These are phyloP conservation scores for Drosophila tripunctata DNA, from an alignment of 2,888 invertebrate species.

Conservation along the genomic window DNA sequence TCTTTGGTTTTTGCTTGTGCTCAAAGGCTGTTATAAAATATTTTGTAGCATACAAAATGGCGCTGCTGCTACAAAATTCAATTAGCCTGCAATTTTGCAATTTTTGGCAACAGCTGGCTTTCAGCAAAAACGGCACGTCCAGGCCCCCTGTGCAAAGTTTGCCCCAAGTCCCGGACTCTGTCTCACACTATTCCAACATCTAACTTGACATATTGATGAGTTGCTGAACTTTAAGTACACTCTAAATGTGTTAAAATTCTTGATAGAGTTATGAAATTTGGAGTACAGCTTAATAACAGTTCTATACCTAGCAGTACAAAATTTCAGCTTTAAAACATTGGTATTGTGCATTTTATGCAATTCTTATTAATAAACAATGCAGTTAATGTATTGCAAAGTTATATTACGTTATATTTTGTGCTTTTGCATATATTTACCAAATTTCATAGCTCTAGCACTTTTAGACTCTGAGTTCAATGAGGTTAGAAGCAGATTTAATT, in stretches of 20 bases:
- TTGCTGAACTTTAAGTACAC: constrained; percentile 11
- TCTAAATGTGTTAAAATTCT: neutral
- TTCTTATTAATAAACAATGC: neutral
- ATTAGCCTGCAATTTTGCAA: constrained; percentile 73
- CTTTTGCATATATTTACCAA: neutral
- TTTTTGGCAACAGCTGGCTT: constrained; percentile 74
- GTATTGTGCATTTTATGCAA: neutral
- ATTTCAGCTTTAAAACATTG: neutral
- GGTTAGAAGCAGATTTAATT: too few species aligned
- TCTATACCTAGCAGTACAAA: neutral
- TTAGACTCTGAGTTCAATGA: neutral
- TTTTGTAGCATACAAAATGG: constrained; percentile 77
- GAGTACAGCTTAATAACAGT: neutral
- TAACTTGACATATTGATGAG: constrained; percentile 24
- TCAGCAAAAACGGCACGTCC: constrained; percentile 54
- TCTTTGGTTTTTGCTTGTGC: constrained; percentile 10
- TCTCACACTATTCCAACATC: neutral
- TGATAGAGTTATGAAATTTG: neutral
- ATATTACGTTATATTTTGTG: neutral
- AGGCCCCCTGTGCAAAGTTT: constrained; percentile 1
- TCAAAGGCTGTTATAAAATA: constrained; percentile 69
- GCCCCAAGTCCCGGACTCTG: neutral
- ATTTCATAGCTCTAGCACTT: neutral
- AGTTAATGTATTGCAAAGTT: neutral
- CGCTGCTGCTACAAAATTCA: constrained; percentile 79